Conservation (phyloP, 2,113 vertebrate species). For the Crotalus viridis region DNA sequence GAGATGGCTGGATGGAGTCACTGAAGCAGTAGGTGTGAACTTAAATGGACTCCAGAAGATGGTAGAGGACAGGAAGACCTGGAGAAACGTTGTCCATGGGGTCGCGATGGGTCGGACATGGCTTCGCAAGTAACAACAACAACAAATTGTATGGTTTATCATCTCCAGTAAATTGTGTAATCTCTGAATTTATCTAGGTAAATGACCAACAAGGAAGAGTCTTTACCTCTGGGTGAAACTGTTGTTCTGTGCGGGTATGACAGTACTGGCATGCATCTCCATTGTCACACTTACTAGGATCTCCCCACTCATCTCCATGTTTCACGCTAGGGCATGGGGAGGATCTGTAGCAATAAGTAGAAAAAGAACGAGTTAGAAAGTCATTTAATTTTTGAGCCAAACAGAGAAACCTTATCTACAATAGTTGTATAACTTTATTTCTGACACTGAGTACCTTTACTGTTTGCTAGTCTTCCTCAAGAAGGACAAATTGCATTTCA, state of each 20-base stretch:
- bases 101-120: no score
- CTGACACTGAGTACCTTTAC: background rate
- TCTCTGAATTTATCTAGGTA: conserved; percentile 18
- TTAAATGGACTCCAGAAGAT: no score
- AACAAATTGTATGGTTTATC: background rate
- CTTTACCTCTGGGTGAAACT: conserved; percentile 94
- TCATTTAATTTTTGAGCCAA: background rate
- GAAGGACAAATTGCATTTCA: conserved; percentile 16
- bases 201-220: background rate
- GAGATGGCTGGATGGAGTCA: no score
- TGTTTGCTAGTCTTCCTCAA: background rate
- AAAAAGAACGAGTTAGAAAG: conserved; percentile 34
- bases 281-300: conserved; percentile 95
- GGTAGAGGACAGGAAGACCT: no score
- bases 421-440: conserved; percentile 11
- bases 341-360: conserved; percentile 73
- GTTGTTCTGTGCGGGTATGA: conserved; percentile 95
- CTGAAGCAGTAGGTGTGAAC: no score
- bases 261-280: conserved; percentile 93
- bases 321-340: conserved; percentile 93
- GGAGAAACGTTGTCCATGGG: no score
- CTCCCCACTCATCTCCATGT: conserved; percentile 96
- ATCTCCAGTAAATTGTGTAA: background rate
- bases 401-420: background rate
- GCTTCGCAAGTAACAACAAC: no score